phyloP scores from a whole-genome alignment of 2,888 invertebrate species.

The Dasysyrphus albostriatus region DNA sequence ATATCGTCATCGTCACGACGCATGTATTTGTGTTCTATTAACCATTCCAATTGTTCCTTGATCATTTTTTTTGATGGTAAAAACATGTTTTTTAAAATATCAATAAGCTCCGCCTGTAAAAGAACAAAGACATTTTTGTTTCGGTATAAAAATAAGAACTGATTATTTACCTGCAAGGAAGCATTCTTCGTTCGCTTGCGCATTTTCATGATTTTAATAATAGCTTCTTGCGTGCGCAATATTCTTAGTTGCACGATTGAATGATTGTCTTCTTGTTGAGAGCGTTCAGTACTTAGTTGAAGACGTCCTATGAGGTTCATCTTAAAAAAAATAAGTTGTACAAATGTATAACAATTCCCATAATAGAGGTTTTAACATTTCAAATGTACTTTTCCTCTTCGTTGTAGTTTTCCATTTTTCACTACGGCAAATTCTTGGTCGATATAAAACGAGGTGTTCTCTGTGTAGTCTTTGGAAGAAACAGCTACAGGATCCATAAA shows the following conservation, averaged over 20 bases:
- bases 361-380: background rate
- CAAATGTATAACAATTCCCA: background rate
- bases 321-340: conserved; percentile 78
- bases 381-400: conserved; percentile 91
- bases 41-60: conserved; percentile 99
- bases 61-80: conserved; percentile 99
- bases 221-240: conserved; percentile 97
- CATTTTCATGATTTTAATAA: conserved; percentile 99
- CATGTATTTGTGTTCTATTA: conserved; percentile 99
- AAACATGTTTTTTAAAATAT: conserved; percentile 99
- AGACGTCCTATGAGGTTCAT: conserved; percentile 97
- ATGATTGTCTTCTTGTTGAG: conserved; percentile 98
- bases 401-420: conserved; percentile 97
- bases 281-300: conserved; percentile 97
- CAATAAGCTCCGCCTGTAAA: conserved; percentile 94
- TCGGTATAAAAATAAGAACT: conserved; percentile 1
- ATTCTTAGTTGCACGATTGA: conserved; percentile 98
- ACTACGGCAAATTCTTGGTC: conserved; percentile 98
- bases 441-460: conserved; percentile 96
- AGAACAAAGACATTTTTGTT: conserved; percentile 75
- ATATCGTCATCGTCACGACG: conserved; percentile 98
- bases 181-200: conserved; percentile 97
- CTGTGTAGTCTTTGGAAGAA: conserved; percentile 96
- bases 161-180: conserved; percentile 89
- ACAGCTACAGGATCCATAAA: conserved; percentile 91